Evolutionary conservation across 2,113 vertebrate genomes (phyloP), one percentile per base, ranked within the genome.

Genomic region (Syrrhaptes paradoxus): DNA sequence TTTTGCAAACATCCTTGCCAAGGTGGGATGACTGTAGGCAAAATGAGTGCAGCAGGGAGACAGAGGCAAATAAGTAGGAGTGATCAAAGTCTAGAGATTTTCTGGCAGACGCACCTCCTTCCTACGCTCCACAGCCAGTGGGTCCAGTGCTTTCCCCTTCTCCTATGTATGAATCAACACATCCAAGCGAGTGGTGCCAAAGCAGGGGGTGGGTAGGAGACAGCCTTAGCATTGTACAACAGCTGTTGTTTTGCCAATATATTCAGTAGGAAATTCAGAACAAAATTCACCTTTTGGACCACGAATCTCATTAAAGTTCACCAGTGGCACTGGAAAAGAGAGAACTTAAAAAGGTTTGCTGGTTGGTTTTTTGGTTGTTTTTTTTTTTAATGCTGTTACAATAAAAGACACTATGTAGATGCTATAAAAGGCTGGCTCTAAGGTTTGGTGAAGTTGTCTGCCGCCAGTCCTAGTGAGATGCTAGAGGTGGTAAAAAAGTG

Each of bases 21-120:
- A 96, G 84, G 80, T 95, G 86, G 68, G 86, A 95, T 96, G 90
- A 73, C 95, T 96, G 90, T 84, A 96, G 96, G 95, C 96, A 90
- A 97, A 97, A 95, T 95, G 90, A 96, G 90, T 86, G 77, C 65
- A 61, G 90, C 41, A 49, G 76, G 62, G 95, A 96, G 93, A 93
- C 93, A 90, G 96, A 90, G 83, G 93, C 96, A 97, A 96, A 54
- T 95, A 96, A 96, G 95, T 79, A 75, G 92, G 92, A 96, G 83
- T 68, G 95, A 96, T 96, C 96, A 97, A 97, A 96, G 94, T 70
- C 85, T 90, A 43, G 66, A 96, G 96, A 89, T 90, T 82, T 93
- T 45, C 90, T 97, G 96, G 96, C 96, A 97, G 95, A 65, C 85
- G 5, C 1, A 11, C 31, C 83, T 96, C 80, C 95, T 95, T 96